Evolutionary conservation across 2,797 vertebrate species (phyloP).

Genomic region (Scolopax rusticola): DNA sequence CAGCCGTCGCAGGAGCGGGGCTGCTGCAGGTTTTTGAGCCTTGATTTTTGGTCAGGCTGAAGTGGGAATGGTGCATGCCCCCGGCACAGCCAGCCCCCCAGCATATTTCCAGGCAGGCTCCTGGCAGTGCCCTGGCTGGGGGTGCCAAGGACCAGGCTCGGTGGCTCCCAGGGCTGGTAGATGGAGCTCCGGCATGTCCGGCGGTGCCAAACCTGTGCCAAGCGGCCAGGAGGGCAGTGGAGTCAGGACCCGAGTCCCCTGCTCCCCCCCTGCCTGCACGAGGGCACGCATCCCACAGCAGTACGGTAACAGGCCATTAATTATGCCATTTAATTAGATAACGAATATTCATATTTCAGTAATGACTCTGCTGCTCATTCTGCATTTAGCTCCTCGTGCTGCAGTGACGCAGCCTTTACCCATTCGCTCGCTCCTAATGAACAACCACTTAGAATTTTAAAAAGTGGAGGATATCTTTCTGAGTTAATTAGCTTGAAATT

Average conservation of each 20-base stretch:
- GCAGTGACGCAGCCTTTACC: conserved; percentile 71
- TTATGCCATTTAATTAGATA: conserved; percentile 73
- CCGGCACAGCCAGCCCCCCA: background rate
- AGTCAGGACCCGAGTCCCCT: accelerated
- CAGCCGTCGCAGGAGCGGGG: background rate
- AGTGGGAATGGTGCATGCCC: accelerated
- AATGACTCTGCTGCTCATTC: conserved; percentile 61
- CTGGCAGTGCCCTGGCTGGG: accelerated
- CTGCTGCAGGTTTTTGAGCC: background rate
- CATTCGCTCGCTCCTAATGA: conserved; percentile 79
- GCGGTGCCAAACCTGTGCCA: accelerated
- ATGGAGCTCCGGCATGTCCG: accelerated
- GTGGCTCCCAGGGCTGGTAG: background rate
- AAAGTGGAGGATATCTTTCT: conserved; percentile 85
- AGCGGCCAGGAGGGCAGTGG: accelerated
- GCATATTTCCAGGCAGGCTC: background rate
- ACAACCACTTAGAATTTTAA: conserved; percentile 82
- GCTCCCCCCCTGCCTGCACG: accelerated
- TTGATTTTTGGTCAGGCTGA: background rate
- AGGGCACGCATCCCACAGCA: background rate
- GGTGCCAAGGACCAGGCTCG: background rate
- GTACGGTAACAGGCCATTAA: conserved; percentile 37
- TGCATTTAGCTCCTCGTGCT: conserved; percentile 68
- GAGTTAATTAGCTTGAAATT: conserved; percentile 88
- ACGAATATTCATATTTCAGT: conserved; percentile 75